These are phyloP conservation scores for Caenorhabditis angaria DNA, from an alignment of 2,888 invertebrate species.

Conservation along the genomic window DNA sequence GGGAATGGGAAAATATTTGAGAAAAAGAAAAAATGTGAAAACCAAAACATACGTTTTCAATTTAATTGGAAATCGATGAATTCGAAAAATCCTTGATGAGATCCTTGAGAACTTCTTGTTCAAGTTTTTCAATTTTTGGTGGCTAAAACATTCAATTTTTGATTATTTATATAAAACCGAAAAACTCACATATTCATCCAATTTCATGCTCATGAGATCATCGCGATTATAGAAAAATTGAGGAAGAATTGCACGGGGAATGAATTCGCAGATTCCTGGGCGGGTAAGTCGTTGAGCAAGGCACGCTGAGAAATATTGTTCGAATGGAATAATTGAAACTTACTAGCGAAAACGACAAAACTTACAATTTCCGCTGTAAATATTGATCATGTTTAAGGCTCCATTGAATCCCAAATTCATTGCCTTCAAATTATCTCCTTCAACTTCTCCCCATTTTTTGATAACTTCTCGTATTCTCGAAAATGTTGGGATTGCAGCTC, in stretches of 20 bases:
- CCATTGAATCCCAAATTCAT: conserved; percentile 18
- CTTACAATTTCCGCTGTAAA: conserved; percentile 25
- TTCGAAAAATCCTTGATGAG: background rate
- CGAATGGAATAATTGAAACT: background rate
- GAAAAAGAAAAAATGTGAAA: too few species aligned
- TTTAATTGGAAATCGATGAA: background rate
- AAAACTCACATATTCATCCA: conserved; percentile 11
- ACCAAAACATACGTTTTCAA: background rate
- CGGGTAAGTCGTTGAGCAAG: conserved; percentile 29
- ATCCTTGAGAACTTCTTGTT: conserved; percentile 1
- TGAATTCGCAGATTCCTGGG: conserved; percentile 30
- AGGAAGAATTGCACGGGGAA: conserved; percentile 14
- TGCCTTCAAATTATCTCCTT: conserved; percentile 13
- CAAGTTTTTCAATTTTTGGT: background rate
- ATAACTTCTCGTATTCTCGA: conserved; percentile 36
- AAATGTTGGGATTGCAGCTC: conserved; percentile 26
- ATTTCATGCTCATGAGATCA: conserved; percentile 13
- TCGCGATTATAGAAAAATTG: conserved; percentile 23
- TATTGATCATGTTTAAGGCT: conserved; percentile 22
- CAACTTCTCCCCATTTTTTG: conserved; percentile 25
- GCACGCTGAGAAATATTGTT: conserved; percentile 18
- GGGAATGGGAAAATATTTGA: too few species aligned
- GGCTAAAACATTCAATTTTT: background rate
- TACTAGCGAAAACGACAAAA: too few species aligned
- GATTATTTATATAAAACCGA: background rate